Evolutionary conservation across 2,888 invertebrate genomes (phyloP).

Genomic region (Orchesella flavescens): DNA sequence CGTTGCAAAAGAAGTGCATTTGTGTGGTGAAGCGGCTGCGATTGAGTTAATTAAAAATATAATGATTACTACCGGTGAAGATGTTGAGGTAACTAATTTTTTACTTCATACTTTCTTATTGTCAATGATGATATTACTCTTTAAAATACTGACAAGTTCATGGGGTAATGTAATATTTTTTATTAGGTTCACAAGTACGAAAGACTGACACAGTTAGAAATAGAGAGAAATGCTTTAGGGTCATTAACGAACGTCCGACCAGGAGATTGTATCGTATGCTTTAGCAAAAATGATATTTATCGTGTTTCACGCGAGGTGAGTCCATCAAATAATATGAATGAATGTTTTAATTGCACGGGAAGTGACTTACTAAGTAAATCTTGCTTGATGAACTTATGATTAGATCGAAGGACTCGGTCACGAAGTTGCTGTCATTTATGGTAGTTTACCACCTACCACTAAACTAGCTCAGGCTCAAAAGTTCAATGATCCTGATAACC

Average conservation of each 20-base stretch:
- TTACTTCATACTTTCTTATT: neutral
- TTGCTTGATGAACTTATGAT: too few relatives aligned
- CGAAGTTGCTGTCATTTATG: slow-evolving; percentile 98
- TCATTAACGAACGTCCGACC: slow-evolving; percentile 85
- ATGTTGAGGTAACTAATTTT: slow-evolving; percentile 81
- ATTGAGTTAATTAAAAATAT: slow-evolving; percentile 86
- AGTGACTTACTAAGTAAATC: too few relatives aligned
- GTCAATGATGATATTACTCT: too few relatives aligned
- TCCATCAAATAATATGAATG: neutral
- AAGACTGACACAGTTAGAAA: slow-evolving; percentile 86
- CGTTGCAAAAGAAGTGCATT: slow-evolving; percentile 93
- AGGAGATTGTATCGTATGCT: slow-evolving; percentile 99
- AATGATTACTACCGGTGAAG: slow-evolving; percentile 89
- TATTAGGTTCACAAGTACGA: slow-evolving; percentile 86
- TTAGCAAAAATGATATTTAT: slow-evolving; percentile 97
- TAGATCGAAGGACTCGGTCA: slow-evolving; percentile 80
- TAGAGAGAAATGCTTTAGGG: slow-evolving; percentile 84
- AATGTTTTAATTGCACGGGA: too few relatives aligned
- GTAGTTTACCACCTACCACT: slow-evolving; percentile 97
- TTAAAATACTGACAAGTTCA: too few relatives aligned
- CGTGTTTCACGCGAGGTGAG: slow-evolving; percentile 83
- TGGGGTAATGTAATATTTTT: too few relatives aligned
- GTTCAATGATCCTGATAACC: slow-evolving; percentile 95
- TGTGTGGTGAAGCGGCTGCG: slow-evolving; percentile 96
- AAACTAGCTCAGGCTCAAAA: slow-evolving; percentile 97